Evolutionary conservation across 2,113 vertebrate species (phyloP).

Genomic region (Scomber colias): DNA sequence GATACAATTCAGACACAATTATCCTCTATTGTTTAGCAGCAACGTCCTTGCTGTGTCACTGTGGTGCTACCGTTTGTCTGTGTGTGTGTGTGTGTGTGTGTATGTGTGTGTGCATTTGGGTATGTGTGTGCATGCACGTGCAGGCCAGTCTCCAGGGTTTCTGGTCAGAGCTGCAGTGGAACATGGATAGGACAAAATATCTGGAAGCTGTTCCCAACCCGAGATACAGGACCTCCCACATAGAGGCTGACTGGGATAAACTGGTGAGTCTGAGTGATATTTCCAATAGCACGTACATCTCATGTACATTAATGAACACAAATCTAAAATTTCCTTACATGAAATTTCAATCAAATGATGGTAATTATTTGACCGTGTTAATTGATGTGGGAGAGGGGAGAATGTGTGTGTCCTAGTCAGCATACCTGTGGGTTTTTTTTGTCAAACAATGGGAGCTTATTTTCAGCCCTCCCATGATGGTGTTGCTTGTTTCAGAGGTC

Average conservation of each 20-base stretch:
- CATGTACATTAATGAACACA: not conserved
- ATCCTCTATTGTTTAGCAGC: constrained; percentile 37
- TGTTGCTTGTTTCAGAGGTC: constrained; percentile 83
- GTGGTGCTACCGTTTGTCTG: constrained; percentile 2
- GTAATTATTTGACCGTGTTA: not conserved
- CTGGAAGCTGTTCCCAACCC: constrained; percentile 84
- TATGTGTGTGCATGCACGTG: constrained; percentile 14
- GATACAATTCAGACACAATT: constrained; percentile 1
- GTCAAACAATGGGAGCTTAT: constrained; percentile 11
- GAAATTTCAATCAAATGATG: not conserved
- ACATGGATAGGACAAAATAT: constrained; percentile 89
- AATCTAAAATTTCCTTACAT: not conserved
- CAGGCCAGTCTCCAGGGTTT: constrained; percentile 88
- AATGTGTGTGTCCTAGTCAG: constrained; percentile 61
- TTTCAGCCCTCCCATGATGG: constrained; percentile 32
- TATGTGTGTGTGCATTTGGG: constrained; percentile 33
- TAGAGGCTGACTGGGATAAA: constrained; percentile 85
- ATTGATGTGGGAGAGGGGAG: not conserved
- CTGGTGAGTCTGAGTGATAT: constrained; percentile 61
- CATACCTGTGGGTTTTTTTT: constrained; percentile 19
- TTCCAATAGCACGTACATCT: not conserved
- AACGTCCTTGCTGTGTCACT: constrained; percentile 52
- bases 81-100: constrained; percentile 11
- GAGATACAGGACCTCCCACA: constrained; percentile 83
- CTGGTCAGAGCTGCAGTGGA: constrained; percentile 91